phyloP scores from a whole-genome alignment of 2,113 vertebrate genomes.

The Chloebia gouldiae region DNA sequence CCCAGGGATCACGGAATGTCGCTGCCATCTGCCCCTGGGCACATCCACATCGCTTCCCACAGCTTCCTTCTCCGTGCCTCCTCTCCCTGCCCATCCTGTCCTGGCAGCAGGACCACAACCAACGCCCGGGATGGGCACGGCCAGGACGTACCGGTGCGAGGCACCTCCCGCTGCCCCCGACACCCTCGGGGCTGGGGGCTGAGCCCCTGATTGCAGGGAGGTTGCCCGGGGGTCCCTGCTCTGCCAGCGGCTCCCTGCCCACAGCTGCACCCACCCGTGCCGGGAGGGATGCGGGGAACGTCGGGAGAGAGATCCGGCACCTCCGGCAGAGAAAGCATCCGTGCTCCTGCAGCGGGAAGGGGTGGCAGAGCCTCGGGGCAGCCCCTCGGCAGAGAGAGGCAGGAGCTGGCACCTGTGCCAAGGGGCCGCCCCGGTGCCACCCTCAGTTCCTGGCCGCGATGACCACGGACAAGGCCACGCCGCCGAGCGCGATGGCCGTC shows the following conservation, averaged over 20 bases:
- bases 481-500: slow-evolving; percentile 90
- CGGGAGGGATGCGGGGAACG: fast-evolving
- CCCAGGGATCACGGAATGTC: background rate
- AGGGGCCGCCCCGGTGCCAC: background rate
- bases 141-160: fast-evolving
- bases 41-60: fast-evolving
- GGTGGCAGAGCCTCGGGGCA: background rate
- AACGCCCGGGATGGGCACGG: fast-evolving
- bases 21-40: background rate
- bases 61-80: background rate
- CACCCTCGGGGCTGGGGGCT: fast-evolving
- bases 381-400: background rate
- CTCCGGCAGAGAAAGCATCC: background rate
- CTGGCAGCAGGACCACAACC: fast-evolving
- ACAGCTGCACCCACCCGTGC: fast-evolving
- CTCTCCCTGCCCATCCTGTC: fast-evolving
- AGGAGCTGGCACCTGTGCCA: background rate
- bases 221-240: background rate
- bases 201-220: fast-evolving
- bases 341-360: background rate
- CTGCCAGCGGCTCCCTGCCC: background rate
- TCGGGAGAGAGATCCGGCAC: background rate
- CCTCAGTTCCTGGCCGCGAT: slow-evolving; percentile 92
- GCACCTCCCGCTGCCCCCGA: fast-evolving
- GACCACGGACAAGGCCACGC: slow-evolving; percentile 93